Evolutionary conservation across 1,140 invertebrate species (phyloP), one percentile per base, ranked within the genome.

Genomic region (Sitobion miscanthi): DNA sequence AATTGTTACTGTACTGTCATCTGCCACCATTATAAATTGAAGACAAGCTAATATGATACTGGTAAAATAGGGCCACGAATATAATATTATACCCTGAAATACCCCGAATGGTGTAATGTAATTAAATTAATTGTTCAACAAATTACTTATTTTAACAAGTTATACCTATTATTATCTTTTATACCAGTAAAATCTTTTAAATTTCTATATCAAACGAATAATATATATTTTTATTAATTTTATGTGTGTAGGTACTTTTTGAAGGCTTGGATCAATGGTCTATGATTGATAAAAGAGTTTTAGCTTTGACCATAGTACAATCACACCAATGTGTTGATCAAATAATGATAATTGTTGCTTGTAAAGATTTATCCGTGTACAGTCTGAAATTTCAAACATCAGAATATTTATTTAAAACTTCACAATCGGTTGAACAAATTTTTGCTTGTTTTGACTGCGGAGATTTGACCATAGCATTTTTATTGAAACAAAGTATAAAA

Each of bases 231-330:
- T 57, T 17, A 20, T 69, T 35, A 20, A 25, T 83, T 57, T 85
- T 93, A 25, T 85, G n/a, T 57, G 23, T 49, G 5, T 85, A 93
- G 91, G 57, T 93, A 52, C n/a, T 93, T 30, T 93, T 54, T 9
- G 91, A 93, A 86, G 91, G 82, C 35, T 57, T 93, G 45, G 25
- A 85, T 93, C 49, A 57, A 21, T 93, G 91, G 91, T 83, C 91
- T 45, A 52, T 93, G 47, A 93, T 93, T 45, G n/a, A 93, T 86
- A 57, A 93, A 54, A 86, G 21, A 57, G 82, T 93, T 42, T 86
- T 38, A 85, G 49, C 82, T 38, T 86, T 93, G 35, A 86, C 49
- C 38, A 57, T 93, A n/a, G 25, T 85, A 52, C 11, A 57, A 30
- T 86, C 35, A 57, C 35, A 93, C 5, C 47, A 14, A 30, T n/a